Percentiles rank a stretch among this genome's conserved stretches.
These are phyloP conservation scores for Caenorhabditis uteleia DNA, from an alignment of 2,888 invertebrate species.

Conservation along the genomic window DNA sequence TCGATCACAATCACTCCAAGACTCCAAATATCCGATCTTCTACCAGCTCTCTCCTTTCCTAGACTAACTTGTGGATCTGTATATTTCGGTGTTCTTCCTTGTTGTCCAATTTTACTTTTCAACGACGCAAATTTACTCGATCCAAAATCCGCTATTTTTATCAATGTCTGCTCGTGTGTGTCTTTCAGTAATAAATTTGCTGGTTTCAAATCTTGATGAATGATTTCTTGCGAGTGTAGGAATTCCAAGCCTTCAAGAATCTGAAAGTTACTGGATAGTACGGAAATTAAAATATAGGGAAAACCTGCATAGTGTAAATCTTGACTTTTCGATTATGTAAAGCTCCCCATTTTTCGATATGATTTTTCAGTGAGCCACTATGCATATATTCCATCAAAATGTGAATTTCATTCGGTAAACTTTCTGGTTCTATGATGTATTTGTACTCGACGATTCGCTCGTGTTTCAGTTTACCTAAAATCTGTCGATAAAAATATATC, in stretches of 20 bases:
- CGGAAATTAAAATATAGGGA: too few relatives aligned
- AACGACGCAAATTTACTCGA: constrained; percentile 68
- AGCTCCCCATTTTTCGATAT: constrained; percentile 26
- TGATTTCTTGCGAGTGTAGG: constrained; percentile 72
- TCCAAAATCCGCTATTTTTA: constrained; percentile 73
- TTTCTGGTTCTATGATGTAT: constrained; percentile 25
- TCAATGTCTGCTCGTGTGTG: constrained; percentile 57
- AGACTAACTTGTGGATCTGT: constrained; percentile 53
- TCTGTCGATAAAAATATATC: neutral
- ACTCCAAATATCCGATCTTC: constrained; percentile 63
- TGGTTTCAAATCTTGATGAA: constrained; percentile 72
- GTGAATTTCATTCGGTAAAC: constrained; percentile 36
- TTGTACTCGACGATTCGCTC: constrained; percentile 29
- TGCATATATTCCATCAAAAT: constrained; percentile 74
- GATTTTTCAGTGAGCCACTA: constrained; percentile 71
- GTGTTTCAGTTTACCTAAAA: constrained; percentile 11
- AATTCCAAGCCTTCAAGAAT: constrained; percentile 72
- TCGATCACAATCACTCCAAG: constrained; percentile 56
- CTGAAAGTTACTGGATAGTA: constrained; percentile 68
- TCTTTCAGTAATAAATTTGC: constrained; percentile 72
- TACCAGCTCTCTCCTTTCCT: constrained; percentile 32
- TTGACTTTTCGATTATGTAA: constrained; percentile 18
- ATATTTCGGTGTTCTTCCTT: constrained; percentile 59
- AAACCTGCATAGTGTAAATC: constrained; percentile 19
- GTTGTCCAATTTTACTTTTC: constrained; percentile 14